Percentiles rank a stretch among this genome's conserved stretches.
phyloP scores from a whole-genome alignment of 30 jellyfish, hydroid and myxozoan species.

The Sanderia malayensis region DNA sequence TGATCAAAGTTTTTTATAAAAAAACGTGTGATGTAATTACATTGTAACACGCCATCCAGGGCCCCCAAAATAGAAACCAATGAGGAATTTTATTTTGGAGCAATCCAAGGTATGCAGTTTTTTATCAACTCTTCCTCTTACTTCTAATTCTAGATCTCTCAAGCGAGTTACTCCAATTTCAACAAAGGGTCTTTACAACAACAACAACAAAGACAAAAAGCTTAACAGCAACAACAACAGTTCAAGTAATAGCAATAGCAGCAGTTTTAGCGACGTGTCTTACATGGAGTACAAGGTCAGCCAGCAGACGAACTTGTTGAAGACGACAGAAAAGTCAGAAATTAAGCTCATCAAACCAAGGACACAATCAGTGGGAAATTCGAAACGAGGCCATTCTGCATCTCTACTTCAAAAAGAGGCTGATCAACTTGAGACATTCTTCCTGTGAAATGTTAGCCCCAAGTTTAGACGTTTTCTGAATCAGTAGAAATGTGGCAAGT shows the following conservation, averaged over 20 bases:
- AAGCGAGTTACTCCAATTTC: slow-evolving; percentile 1
- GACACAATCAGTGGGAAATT: not conserved
- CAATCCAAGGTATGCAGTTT: no score
- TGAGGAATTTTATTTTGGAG: not conserved
- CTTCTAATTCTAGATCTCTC: not conserved
- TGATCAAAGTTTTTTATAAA: not conserved
- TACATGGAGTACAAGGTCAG: not conserved
- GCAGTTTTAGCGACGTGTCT: not conserved
- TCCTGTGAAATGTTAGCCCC: no score
- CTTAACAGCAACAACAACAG: not conserved
- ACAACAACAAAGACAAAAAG: not conserved
- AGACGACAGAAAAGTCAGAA: not conserved
- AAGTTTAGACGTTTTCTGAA: no score
- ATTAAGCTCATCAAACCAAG: not conserved
- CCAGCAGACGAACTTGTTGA: not conserved
- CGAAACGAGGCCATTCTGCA: not conserved
- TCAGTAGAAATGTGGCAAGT: no score
- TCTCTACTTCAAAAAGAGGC: not conserved
- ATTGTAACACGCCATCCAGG: not conserved
- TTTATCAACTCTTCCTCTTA: no score
- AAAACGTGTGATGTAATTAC: not conserved
- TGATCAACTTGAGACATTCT: not conserved
- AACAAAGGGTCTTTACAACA: not conserved
- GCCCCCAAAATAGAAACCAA: no score
- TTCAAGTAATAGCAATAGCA: not conserved